Conservation (phyloP, 92 coral and sea anemone genomes). For the Epizoanthus ramosus region DNA sequence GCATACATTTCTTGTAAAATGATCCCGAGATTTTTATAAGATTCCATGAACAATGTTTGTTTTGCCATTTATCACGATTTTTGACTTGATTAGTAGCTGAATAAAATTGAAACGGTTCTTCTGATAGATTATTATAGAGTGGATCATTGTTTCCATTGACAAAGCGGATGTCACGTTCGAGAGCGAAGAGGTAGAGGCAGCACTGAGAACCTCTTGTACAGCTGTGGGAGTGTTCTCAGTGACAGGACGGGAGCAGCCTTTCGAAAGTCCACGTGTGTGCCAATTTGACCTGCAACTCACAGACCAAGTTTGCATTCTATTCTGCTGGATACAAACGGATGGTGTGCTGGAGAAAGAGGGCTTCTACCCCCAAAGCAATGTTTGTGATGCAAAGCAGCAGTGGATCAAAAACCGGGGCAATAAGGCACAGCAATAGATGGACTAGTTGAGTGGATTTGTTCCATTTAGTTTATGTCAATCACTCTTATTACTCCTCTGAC, state of each 20-base stretch:
- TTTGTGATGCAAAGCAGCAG: not conserved
- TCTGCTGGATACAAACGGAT: slow-evolving; percentile 34
- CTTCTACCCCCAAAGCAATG: not conserved
- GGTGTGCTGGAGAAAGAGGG: slow-evolving; percentile 19
- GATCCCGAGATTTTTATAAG: too few relatives aligned
- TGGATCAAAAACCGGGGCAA: not conserved
- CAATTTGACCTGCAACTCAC: slow-evolving; percentile 38
- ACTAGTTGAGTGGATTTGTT: too few relatives aligned
- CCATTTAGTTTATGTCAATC: too few relatives aligned
- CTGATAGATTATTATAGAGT: too few relatives aligned
- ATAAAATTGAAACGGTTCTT: too few relatives aligned
- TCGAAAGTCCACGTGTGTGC: slow-evolving; percentile 26
- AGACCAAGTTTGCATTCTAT: slow-evolving; percentile 46
- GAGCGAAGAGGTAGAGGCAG: slow-evolving; percentile 24
- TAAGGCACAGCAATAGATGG: not conserved
- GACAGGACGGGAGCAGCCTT: slow-evolving; percentile 14
- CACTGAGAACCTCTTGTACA: slow-evolving; percentile 28
- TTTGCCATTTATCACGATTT: too few relatives aligned
- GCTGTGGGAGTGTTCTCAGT: slow-evolving; percentile 20
- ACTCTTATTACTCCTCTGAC: too few relatives aligned
- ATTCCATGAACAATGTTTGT: too few relatives aligned
- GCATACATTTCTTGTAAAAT: too few relatives aligned
- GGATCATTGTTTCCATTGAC: too few relatives aligned
- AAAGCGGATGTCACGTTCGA: too few relatives aligned
- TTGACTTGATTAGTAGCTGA: too few relatives aligned